Percentiles rank a stretch among this genome's conserved stretches.
These are phyloP conservation scores for Myopa tessellatipennis DNA, from an alignment of 2,888 invertebrate species.

Conservation along the genomic window DNA sequence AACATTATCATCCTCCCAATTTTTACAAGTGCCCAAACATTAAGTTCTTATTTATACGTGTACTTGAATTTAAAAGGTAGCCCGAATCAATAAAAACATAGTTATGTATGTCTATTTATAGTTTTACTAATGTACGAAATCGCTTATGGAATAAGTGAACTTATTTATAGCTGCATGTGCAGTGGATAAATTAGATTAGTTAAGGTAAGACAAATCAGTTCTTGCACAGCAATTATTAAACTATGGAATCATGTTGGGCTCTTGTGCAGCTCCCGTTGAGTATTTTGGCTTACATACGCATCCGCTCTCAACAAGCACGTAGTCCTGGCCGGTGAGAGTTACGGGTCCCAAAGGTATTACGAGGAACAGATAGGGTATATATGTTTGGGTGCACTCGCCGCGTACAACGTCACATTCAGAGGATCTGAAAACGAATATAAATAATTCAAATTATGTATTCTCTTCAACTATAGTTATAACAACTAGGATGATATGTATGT, in stretches of 20 bases:
- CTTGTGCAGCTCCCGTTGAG: conserved; percentile 67
- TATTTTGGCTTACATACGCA: conserved; percentile 83
- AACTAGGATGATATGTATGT: no score
- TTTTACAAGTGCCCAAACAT: no score
- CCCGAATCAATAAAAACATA: no score
- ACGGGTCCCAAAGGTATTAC: conserved; percentile 92
- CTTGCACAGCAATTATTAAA: conserved; percentile 45
- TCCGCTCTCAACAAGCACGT: conserved; percentile 94
- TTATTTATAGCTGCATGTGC: conserved; percentile 26
- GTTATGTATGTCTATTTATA: background rate
- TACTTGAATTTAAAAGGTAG: background rate
- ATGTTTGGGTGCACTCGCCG: conserved; percentile 90
- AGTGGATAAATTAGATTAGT: conserved; percentile 26
- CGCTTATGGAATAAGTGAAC: background rate
- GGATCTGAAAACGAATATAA: conserved; percentile 73
- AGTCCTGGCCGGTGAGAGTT: conserved; percentile 91
- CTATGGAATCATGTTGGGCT: conserved; percentile 69
- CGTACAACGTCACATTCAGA: conserved; percentile 89
- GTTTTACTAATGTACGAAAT: background rate
- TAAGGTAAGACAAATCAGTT: conserved; percentile 29
- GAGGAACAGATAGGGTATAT: conserved; percentile 88
- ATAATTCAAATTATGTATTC: background rate
- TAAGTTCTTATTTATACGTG: background rate
- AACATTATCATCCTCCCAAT: background rate
- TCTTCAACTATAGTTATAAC: no score